Evolutionary conservation across 2,797 vertebrate genomes (phyloP), one percentile per base, ranked within the genome.

Genomic region (Steatocranus sp.): DNA sequence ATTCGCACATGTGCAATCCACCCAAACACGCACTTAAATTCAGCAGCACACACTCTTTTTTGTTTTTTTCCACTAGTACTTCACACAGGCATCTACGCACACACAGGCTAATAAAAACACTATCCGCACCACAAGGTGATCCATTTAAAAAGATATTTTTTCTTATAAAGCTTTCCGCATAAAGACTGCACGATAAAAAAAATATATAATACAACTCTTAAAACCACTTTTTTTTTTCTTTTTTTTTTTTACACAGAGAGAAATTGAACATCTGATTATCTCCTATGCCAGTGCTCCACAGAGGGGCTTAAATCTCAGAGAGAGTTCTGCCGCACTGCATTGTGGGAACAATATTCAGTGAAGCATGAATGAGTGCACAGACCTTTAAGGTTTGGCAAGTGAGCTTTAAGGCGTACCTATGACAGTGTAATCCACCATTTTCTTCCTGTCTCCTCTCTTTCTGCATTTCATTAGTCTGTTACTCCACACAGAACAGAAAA

Each of bases 101-200:
- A 92, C 92, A 93, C 93, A 91, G 92, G 91, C 92, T 91, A 92
- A 93, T 96, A 96, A 92, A 96, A 96, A 96, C 95, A 96, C 94
- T 92, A 94, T 93, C 85, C 70, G 77, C 91, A 95, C 92, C 94
- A 96, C 93, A 92, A 92, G 92, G 94, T 94, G 92, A 93, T 95
- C 95, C 93, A 95, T 96, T 96, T 95, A 96, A 96, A 97, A 96
- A 96, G 95, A 95, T 95, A 92, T 91, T 91, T 92, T 95, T 93
- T 91, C 93, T 96, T 96, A 96, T 96, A 97, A 96, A 97, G 96
- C 96, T 97, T 96, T 96, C 93, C 91, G 94, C 94, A 95, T 96
- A 95, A 96, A 96, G 96, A 96, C 95, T 94, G 95, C 94, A 96
- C 95, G n/a, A 94, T 95, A 96, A 96, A 96, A 97, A 97, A 97